phyloP scores from a whole-genome alignment of 2,113 vertebrate species.

The Grallaria varia region DNA sequence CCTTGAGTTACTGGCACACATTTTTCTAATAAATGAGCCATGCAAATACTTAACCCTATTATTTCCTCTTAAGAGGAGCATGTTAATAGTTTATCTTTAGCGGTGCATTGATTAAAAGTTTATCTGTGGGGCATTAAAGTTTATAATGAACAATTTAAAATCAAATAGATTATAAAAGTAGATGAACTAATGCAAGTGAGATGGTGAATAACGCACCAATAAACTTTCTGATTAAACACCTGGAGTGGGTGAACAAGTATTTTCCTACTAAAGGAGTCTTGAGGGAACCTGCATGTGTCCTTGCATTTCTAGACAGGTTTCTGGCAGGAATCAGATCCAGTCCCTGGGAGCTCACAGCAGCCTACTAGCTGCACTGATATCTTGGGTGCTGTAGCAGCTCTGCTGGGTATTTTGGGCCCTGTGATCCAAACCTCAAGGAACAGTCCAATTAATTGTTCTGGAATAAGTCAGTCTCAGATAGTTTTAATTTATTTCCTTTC shows the following conservation, averaged over 20 bases:
- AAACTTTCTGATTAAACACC: neutral
- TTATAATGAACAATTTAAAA: neutral
- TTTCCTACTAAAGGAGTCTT: neutral
- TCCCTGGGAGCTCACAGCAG: neutral
- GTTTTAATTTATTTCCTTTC: neutral
- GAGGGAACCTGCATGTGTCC: neutral
- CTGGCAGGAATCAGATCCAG: neutral
- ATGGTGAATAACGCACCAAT: neutral
- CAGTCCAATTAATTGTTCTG: neutral
- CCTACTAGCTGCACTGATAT: neutral
- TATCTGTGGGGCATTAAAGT: neutral
- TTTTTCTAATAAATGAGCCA: conserved; percentile 59
- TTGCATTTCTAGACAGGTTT: neutral
- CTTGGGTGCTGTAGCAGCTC: accelerated
- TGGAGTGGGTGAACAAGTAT: neutral
- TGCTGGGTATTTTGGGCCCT: neutral
- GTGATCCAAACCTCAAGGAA: neutral
- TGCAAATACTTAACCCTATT: conserved; percentile 46
- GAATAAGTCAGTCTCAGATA: neutral
- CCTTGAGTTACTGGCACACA: conserved; percentile 49
- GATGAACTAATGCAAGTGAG: neutral
- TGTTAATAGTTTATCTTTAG: neutral
- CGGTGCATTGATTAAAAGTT: neutral
- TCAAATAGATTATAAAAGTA: neutral
- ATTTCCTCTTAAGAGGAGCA: neutral